Evolutionary conservation across 2,797 vertebrate genomes (phyloP).

Genomic region (Pangasius krempfi): DNA sequence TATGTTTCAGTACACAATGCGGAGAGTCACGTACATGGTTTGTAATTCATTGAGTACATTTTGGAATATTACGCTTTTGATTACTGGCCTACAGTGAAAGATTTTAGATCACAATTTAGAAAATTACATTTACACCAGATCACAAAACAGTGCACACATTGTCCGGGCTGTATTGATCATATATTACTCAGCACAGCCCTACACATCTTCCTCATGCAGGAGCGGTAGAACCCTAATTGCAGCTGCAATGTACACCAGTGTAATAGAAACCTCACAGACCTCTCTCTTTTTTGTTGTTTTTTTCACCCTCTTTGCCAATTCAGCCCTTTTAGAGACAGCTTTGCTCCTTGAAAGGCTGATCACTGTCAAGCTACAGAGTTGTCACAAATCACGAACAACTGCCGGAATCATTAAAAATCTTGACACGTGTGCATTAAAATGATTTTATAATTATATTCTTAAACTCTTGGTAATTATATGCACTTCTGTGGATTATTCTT

Average conservation of each 20-base stretch:
- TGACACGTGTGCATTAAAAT: background rate
- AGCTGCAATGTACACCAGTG: constrained; percentile 15
- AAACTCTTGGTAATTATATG: background rate
- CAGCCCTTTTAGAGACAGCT: constrained; percentile 17
- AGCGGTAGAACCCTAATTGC: background rate
- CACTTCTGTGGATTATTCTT: background rate
- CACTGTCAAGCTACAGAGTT: background rate
- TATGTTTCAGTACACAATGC: background rate
- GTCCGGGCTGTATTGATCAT: background rate
- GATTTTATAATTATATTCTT: no score
- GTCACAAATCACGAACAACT: background rate
- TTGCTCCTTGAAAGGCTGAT: background rate
- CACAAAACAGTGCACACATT: background rate
- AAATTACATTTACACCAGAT: background rate
- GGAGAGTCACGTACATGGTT: background rate
- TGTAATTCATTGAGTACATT: background rate
- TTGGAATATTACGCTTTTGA: background rate
- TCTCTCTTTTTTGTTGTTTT: background rate
- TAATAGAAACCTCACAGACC: constrained; percentile 4
- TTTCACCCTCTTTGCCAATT: constrained; percentile 22
- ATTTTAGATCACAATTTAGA: background rate
- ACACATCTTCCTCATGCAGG: background rate
- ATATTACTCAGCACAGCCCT: background rate
- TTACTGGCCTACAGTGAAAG: background rate
- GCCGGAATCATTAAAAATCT: background rate